phyloP scores from a whole-genome alignment of 2,888 invertebrate genomes.

The Salpingus planirostris region DNA sequence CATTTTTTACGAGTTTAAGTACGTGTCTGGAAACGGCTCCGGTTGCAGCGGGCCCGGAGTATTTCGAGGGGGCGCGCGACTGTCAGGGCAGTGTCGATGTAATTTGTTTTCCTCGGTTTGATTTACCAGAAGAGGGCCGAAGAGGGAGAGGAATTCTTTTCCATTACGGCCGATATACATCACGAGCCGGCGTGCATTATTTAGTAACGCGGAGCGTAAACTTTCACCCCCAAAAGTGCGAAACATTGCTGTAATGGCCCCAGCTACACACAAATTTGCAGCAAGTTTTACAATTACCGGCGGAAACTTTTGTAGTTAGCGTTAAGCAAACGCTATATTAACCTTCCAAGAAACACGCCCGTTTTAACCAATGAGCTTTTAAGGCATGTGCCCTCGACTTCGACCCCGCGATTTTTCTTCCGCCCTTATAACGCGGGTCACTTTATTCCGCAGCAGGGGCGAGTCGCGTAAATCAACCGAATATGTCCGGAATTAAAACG shows the following conservation, averaged over 20 bases:
- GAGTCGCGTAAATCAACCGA: constrained; percentile 3
- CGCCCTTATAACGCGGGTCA: not conserved
- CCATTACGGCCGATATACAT: constrained; percentile 36
- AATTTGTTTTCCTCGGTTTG: constrained; percentile 28
- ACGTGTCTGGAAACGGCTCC: constrained; percentile 13
- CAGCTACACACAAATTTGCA: constrained; percentile 35
- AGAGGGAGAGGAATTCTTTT: constrained; percentile 30
- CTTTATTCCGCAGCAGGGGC: constrained; percentile 6
- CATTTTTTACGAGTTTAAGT: constrained; percentile 24
- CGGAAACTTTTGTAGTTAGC: constrained; percentile 36
- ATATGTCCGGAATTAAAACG: too few species aligned
- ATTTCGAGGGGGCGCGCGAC: too few species aligned
- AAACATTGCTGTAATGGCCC: constrained; percentile 36
- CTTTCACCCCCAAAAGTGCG: constrained; percentile 36
- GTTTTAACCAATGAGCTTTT: constrained; percentile 24
- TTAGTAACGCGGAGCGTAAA: constrained; percentile 32
- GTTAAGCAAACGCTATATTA: constrained; percentile 32
- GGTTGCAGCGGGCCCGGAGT: constrained; percentile 4
- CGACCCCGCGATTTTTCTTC: constrained; percentile 1
- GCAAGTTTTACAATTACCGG: constrained; percentile 39
- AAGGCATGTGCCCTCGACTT: constrained; percentile 5
- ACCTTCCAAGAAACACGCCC: constrained; percentile 24
- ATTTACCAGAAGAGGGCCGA: constrained; percentile 31
- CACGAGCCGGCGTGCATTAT: constrained; percentile 36
- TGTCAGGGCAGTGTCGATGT: constrained; percentile 11